Conservation (phyloP, 2,888 invertebrate species). For the Colletes collaris region DNA sequence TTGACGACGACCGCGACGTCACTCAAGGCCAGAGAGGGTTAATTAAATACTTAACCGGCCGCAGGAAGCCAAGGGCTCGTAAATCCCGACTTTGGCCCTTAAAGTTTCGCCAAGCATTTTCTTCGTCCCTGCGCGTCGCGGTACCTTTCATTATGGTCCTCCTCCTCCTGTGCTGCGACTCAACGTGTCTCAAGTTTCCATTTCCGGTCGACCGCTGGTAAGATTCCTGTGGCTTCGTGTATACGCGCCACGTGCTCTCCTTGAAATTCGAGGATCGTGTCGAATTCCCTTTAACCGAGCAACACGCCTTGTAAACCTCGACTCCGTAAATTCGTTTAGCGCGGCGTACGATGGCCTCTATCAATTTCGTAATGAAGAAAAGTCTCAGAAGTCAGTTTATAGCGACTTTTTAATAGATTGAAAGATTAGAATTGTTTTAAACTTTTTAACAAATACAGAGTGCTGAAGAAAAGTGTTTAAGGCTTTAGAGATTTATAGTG, state of each 20-base stretch:
- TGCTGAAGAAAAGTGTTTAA: too few relatives aligned
- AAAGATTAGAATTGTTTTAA: too few relatives aligned
- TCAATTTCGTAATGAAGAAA: too few relatives aligned
- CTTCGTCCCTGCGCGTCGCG: conserved; percentile 31
- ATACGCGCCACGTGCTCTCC: conserved; percentile 26
- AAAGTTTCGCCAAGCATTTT: conserved; percentile 34
- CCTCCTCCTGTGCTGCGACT: conserved; percentile 33
- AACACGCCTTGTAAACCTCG: conserved; percentile 8
- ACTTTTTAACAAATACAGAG: too few relatives aligned
- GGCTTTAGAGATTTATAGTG: too few relatives aligned
- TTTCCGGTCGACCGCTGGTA: conserved; percentile 58
- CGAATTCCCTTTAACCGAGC: conserved; percentile 52
- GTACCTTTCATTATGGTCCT: conserved; percentile 42
- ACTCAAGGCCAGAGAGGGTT: conserved; percentile 38
- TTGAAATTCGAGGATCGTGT: conserved; percentile 69
- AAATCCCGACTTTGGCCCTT: conserved; percentile 41
- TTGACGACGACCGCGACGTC: conserved; percentile 15
- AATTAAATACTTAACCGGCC: conserved; percentile 57
- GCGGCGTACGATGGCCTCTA: background rate
- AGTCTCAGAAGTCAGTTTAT: too few relatives aligned
- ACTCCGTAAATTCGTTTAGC: background rate
- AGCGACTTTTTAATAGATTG: too few relatives aligned
- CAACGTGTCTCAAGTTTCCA: conserved; percentile 64
- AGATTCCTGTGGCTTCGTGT: conserved; percentile 58
- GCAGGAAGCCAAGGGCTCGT: conserved; percentile 43